Evolutionary conservation across 2,113 vertebrate species (phyloP).

Genomic region (Phyllopteryx taeniolatus): DNA sequence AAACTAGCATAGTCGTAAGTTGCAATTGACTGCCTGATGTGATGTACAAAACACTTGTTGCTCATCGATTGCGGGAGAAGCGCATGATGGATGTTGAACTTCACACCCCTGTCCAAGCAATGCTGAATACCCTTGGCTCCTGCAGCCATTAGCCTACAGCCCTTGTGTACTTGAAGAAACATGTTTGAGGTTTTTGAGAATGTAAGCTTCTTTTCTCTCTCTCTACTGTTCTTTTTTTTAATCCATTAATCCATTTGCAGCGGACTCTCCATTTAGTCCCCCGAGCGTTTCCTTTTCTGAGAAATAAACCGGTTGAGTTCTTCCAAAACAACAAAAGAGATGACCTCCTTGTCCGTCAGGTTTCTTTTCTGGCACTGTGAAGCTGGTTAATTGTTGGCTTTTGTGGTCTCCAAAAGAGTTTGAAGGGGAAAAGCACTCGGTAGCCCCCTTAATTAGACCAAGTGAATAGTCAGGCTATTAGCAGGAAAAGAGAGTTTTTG

Average conservation of each 20-base stretch:
- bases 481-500: slow-evolving; percentile 2
- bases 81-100: not conserved
- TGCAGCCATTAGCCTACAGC: slow-evolving; percentile 4
- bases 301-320: not conserved
- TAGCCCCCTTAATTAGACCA: slow-evolving; percentile 37
- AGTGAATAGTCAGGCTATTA: slow-evolving; percentile 23
- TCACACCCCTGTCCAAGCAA: not conserved
- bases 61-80: too few relatives aligned
- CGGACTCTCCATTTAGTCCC: slow-evolving; percentile 31
- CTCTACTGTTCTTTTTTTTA: slow-evolving; percentile 37
- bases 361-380: slow-evolving; percentile 29
- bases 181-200: slow-evolving; percentile 45
- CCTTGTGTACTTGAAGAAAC: slow-evolving; percentile 29
- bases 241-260: slow-evolving; percentile 48
- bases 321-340: slow-evolving; percentile 4
- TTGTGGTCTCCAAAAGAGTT: slow-evolving; percentile 12
- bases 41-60: too few relatives aligned
- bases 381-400: slow-evolving; percentile 35
- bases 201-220: slow-evolving; percentile 44
- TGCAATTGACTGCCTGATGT: too few relatives aligned
- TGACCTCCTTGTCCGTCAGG: slow-evolving; percentile 22
- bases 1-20: too few relatives aligned
- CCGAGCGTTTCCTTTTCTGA: slow-evolving; percentile 7
- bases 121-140: slow-evolving; percentile 21
- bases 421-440: slow-evolving; percentile 21